A percentile compares a stretch with the other conserved stretches of the same genome.
Conservation (phyloP, 2,113 vertebrate species). For the Nothoprocta perdicaria region DNA sequence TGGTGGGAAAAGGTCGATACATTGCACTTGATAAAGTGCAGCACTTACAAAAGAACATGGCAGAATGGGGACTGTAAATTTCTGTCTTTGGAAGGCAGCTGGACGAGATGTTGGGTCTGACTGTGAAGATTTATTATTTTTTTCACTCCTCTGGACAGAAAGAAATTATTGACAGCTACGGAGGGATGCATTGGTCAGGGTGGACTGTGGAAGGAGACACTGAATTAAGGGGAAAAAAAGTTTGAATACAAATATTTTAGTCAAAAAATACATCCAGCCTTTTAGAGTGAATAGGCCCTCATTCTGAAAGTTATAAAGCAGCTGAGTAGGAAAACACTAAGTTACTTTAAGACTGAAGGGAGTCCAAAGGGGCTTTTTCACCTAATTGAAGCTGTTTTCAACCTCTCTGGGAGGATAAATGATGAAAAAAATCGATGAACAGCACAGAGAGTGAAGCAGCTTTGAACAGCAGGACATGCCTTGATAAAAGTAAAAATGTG, state of each 20-base stretch:
- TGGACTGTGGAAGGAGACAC: not conserved
- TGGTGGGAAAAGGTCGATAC: not conserved
- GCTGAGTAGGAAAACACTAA: not conserved
- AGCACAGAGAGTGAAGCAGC: not conserved
- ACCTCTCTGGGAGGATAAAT: not conserved
- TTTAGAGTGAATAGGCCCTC: not conserved
- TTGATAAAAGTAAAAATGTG: not conserved
- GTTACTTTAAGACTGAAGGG: not conserved
- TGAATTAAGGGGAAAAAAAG: not conserved
- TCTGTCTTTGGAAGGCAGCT: constrained; percentile 1
- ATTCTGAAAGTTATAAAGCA: not conserved
- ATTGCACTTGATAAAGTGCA: not conserved
- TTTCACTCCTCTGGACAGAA: not conserved
- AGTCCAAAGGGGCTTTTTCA: not conserved
- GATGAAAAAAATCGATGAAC: not conserved
- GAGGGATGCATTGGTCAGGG: not conserved
- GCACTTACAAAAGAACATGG: not conserved
- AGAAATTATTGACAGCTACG: not conserved
- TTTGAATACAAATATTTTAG: not conserved
- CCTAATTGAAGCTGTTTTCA: not conserved
- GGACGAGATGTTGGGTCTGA: not conserved
- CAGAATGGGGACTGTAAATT: not conserved
- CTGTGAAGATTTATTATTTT: constrained; percentile 11
- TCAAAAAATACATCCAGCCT: not conserved
- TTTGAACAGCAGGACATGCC: not conserved